Conservation (phyloP, 2,113 vertebrate species). For the Fulmarus glacialis region DNA sequence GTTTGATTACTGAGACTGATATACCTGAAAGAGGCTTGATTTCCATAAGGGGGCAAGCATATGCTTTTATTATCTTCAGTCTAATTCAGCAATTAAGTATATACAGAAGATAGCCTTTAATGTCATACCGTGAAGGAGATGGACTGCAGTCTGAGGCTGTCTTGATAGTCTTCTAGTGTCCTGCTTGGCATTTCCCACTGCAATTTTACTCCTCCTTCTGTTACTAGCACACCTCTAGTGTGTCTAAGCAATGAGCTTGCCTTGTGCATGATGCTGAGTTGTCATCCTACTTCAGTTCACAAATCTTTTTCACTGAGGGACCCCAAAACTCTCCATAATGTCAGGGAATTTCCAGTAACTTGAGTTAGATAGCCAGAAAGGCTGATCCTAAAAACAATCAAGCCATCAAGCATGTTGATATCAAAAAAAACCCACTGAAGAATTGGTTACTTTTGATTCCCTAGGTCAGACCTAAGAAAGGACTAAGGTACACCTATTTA, state of each 20-base stretch:
- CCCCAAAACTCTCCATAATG: not conserved
- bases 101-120: not conserved
- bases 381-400: not conserved
- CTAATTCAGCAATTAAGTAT: not conserved
- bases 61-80: not conserved
- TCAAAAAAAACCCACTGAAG: accelerated
- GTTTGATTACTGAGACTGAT: not conserved
- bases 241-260: not conserved
- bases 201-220: not conserved
- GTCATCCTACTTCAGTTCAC: not conserved
- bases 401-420: not conserved
- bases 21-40: not conserved
- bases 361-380: not conserved
- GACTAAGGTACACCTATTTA: not conserved
- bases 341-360: not conserved
- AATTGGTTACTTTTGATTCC: not conserved
- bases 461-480: not conserved
- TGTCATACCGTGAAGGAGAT: not conserved
- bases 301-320: not conserved
- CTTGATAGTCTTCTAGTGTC: not conserved
- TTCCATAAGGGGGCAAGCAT: not conserved
- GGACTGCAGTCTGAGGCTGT: not conserved
- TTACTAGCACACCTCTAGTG: not conserved
- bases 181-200: accelerated
- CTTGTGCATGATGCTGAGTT: not conserved